Conservation (phyloP, 1,140 invertebrate genomes). For the Monochamus saltuarius region DNA sequence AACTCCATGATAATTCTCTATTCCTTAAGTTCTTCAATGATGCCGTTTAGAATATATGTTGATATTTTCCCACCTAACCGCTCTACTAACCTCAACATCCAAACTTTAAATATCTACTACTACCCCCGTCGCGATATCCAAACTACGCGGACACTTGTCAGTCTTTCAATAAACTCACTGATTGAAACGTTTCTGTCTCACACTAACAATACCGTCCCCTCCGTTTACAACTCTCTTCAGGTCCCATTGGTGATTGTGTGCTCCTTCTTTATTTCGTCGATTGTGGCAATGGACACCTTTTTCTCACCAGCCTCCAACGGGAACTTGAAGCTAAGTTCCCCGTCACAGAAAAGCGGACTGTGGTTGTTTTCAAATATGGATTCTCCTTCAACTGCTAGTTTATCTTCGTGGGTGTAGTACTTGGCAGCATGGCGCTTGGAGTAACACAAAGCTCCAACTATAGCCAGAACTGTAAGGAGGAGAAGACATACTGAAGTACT, state of each 20-base stretch:
- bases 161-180: too few relatives aligned
- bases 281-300: conserved; percentile 48
- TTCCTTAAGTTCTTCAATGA: too few relatives aligned
- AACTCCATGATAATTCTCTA: too few relatives aligned
- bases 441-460: conserved; percentile 58
- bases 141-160: too few relatives aligned
- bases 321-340: conserved; percentile 50
- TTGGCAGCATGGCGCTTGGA: conserved; percentile 65
- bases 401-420: conserved; percentile 74
- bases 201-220: neutral
- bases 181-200: neutral
- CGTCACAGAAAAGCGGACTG: conserved; percentile 45
- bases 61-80: too few relatives aligned
- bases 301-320: conserved; percentile 42
- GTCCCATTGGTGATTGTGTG: conserved; percentile 44
- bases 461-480: conserved; percentile 55
- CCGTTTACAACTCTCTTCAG: conserved; percentile 24
- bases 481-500: conserved; percentile 58
- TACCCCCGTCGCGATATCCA: too few relatives aligned
- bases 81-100: too few relatives aligned
- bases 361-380: conserved; percentile 55
- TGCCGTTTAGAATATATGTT: too few relatives aligned
- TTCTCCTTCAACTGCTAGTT: conserved; percentile 54
- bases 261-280: conserved; percentile 50
- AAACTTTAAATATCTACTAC: too few relatives aligned